Conservation (phyloP, 2,888 invertebrate species). For the Ophion costatus region DNA sequence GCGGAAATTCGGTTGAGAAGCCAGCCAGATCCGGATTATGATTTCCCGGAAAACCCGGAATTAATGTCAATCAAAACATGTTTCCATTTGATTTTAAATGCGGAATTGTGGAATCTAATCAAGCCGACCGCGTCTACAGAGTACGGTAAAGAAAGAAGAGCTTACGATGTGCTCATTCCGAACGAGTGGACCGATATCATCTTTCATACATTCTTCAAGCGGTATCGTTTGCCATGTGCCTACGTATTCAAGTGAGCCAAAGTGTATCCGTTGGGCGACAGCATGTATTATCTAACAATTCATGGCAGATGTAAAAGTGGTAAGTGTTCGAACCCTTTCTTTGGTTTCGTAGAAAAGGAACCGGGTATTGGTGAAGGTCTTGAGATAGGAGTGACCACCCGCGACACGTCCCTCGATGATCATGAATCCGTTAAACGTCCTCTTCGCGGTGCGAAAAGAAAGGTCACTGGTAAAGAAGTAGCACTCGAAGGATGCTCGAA, state of each 20-base stretch:
- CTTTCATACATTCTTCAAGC: slow-evolving; percentile 34
- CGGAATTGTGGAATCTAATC: slow-evolving; percentile 5
- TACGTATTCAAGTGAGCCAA: slow-evolving; percentile 48
- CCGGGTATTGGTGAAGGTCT: background rate
- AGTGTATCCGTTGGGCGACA: slow-evolving; percentile 29
- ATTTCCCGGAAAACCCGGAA: background rate
- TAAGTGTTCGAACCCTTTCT: slow-evolving; percentile 49
- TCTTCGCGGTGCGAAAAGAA: slow-evolving; percentile 37
- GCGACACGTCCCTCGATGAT: slow-evolving; percentile 45
- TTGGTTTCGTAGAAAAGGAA: background rate
- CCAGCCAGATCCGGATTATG: background rate
- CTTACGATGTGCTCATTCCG: slow-evolving; percentile 25
- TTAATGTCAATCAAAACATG: background rate
- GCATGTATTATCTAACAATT: slow-evolving; percentile 36
- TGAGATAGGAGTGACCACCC: background rate
- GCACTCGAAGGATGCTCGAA: slow-evolving; percentile 40
- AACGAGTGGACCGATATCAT: slow-evolving; percentile 56
- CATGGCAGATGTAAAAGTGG: slow-evolving; percentile 49
- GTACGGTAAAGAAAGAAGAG: slow-evolving; percentile 20
- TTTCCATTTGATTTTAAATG: slow-evolving; percentile 7
- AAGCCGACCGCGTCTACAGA: slow-evolving; percentile 11
- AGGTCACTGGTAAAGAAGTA: slow-evolving; percentile 32
- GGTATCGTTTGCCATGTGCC: slow-evolving; percentile 53
- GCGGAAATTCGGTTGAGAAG: background rate
- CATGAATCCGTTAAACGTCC: slow-evolving; percentile 54